phyloP scores from a whole-genome alignment of 2,888 invertebrate genomes.

The Drosophila sordidula region DNA sequence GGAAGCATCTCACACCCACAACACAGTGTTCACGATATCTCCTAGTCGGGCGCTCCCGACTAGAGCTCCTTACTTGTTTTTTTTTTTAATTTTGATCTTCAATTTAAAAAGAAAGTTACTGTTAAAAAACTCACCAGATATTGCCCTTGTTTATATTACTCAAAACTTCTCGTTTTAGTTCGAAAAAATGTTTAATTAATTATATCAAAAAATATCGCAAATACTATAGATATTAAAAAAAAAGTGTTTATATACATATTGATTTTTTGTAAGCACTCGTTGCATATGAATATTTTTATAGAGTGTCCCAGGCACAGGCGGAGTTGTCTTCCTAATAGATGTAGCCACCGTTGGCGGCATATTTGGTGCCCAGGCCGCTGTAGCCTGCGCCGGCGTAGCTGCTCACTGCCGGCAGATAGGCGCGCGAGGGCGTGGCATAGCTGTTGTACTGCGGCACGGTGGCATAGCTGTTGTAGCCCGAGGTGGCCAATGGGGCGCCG shows the following conservation, averaged over 20 bases:
- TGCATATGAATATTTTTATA: background rate
- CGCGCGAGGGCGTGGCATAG: constrained; percentile 59
- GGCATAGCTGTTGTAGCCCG: constrained; percentile 57
- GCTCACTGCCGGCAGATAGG: constrained; percentile 53
- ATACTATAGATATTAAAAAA: constrained; percentile 15
- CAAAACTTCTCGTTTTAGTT: background rate
- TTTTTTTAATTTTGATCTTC: too few relatives aligned
- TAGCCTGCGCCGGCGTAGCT: constrained; percentile 42
- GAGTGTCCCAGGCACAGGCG: background rate
- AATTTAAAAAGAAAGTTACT: too few relatives aligned
- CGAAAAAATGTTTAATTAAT: constrained; percentile 10
- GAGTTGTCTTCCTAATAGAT: constrained; percentile 62
- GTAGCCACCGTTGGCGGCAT: constrained; percentile 52
- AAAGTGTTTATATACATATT: constrained; percentile 9
- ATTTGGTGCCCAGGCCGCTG: constrained; percentile 71
- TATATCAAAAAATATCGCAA: background rate
- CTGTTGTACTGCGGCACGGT: constrained; percentile 56
- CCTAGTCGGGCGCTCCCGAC: too few relatives aligned
- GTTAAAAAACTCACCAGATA: background rate
- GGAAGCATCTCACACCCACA: too few relatives aligned
- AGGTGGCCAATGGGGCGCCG: constrained; percentile 16
- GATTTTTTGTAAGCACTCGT: background rate
- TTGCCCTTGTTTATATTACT: too few relatives aligned
- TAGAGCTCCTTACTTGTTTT: too few relatives aligned
- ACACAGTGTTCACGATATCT: too few relatives aligned